Evolutionary conservation across 2,888 invertebrate species (phyloP), one percentile per base, ranked within the genome.

Genomic region (Altica lythri): DNA sequence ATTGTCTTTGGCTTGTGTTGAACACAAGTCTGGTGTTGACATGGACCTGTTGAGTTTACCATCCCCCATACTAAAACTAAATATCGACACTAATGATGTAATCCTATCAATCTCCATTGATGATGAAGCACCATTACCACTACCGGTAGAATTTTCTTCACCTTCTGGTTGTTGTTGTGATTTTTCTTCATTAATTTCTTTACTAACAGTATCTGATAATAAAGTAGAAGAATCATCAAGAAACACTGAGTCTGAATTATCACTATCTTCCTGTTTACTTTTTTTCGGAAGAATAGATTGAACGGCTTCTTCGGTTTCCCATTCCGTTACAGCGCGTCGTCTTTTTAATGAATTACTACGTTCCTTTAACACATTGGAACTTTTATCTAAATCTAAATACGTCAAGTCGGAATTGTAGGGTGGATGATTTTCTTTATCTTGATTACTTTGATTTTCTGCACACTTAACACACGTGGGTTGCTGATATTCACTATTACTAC

Each of bases 81-180:
- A 81, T 64, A 81, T 81, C 43, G 82, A 81, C 59, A 82, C 82
- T 58, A 83, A 69, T 54, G 80, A 81, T 30, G 82, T 82, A 59
- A 83, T 81, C 60, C 81, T 75, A 69, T 83, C 82, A 61, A 82
- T 81, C 70, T 81, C 81, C 81, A 81, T 81, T 8, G 77, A 74
- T 2, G 75, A 73, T n/a, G n/a, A n/a, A n/a, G n/a, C n/a, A n/a
- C n/a, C n/a, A n/a, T n/a, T n/a, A n/a, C n/a, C n/a, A n/a, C n/a
- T n/a, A 12, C 70, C 64, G 17, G 64, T 60, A 40, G 37, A 32
- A 51, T 22, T 17, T 50, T 57, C 38, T 37, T 51, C 43, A 43
- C 44, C 30, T 25, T 40, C 59, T 44, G 63, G n/a, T n/a, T n/a
- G n/a, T n/a, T n/a, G n/a, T n/a, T n/a, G n/a, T n/a, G n/a, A n/a